These are phyloP conservation scores for Cantharis rustica DNA, from an alignment of 2,888 invertebrate species.

Conservation along the genomic window DNA sequence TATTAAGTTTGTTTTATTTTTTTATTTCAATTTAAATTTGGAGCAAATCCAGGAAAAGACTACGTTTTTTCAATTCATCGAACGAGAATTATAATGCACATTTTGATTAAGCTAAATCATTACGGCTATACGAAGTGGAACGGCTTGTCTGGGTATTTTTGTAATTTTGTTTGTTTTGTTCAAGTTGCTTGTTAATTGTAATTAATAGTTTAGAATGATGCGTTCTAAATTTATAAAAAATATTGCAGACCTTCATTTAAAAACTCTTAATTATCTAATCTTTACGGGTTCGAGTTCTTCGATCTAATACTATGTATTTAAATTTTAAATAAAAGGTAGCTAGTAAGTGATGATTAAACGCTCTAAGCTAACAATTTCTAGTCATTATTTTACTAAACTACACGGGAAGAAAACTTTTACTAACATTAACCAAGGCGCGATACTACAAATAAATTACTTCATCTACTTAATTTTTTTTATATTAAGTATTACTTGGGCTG, in stretches of 20 bases:
- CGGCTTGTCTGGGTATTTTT: not conserved
- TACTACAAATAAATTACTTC: not conserved
- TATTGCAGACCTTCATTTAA: not conserved
- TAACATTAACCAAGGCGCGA: not conserved
- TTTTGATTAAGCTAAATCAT: constrained; percentile 2
- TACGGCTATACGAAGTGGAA: constrained; percentile 2
- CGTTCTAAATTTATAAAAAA: not conserved
- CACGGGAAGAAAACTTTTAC: not conserved
- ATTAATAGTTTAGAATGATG: not conserved
- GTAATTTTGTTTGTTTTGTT: not conserved
- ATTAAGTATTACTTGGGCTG: not conserved
- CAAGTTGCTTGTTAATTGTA: not conserved
- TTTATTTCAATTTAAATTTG: not conserved
- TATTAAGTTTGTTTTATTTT: not conserved
- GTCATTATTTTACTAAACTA: not conserved
- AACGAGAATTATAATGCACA: constrained; percentile 1
- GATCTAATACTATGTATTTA: not conserved
- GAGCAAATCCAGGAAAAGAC: not conserved
- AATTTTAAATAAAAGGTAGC: not conserved
- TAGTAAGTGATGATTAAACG: not conserved
- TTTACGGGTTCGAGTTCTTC: not conserved
- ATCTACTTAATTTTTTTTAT: not conserved
- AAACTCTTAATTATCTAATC: not conserved
- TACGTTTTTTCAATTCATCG: not conserved
- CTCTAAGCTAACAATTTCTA: not conserved